Evolutionary conservation across 2,113 vertebrate genomes (phyloP).

Genomic region (Caretta caretta): DNA sequence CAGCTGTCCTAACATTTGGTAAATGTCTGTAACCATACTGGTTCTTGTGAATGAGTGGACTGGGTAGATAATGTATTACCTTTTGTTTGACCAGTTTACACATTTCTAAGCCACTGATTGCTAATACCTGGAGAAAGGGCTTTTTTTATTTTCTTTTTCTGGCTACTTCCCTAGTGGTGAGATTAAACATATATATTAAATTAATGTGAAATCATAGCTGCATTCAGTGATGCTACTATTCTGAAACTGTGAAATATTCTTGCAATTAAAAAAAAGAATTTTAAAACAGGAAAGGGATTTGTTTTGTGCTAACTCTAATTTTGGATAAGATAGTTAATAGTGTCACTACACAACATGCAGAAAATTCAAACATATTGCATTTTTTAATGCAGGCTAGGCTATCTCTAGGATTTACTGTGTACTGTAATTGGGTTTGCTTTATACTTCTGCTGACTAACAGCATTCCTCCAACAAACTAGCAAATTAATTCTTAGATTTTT

Average conservation of each 20-base stretch:
- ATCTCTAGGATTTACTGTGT: not conserved
- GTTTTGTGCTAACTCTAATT: not conserved
- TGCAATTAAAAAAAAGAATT: not conserved
- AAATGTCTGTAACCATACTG: not conserved
- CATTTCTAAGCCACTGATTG: not conserved
- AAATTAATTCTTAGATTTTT: not conserved
- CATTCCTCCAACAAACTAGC: not conserved
- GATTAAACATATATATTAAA: fast-evolving
- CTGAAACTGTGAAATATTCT: not conserved
- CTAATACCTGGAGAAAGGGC: not conserved
- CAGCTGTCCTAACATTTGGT: not conserved
- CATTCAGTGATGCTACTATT: not conserved
- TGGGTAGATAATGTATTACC: not conserved
- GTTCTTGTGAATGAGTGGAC: not conserved
- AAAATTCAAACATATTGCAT: not conserved
- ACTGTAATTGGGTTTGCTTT: not conserved
- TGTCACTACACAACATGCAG: not conserved
- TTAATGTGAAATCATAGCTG: fast-evolving
- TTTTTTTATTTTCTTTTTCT: not conserved
- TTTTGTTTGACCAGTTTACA: not conserved
- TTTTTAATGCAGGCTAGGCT: not conserved
- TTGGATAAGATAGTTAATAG: not conserved
- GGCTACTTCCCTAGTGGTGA: not conserved
- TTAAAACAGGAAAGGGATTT: not conserved
- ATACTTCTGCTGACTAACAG: not conserved